Conservation (phyloP, 1,140 invertebrate species). For the Apis mellifera region DNA sequence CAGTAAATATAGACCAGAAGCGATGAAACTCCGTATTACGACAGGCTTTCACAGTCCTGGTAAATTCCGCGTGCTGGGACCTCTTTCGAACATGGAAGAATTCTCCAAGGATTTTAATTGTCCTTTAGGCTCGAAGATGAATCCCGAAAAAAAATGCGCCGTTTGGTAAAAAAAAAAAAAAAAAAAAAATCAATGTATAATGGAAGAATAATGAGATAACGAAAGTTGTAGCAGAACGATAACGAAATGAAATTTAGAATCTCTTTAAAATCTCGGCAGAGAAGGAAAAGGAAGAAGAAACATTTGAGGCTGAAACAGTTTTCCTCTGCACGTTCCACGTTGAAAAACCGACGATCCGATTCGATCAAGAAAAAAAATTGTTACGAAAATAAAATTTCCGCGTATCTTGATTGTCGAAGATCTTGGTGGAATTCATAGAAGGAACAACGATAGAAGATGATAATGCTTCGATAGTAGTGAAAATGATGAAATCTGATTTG, state of each 20-base stretch:
- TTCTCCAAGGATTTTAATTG: constrained; percentile 95
- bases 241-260: background rate
- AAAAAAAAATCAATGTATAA: background rate
- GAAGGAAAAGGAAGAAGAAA: background rate
- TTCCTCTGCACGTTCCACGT: background rate
- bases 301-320: background rate
- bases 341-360: background rate
- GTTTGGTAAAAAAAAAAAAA: too few species aligned
- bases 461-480: background rate
- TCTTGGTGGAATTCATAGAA: background rate
- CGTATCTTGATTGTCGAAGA: background rate
- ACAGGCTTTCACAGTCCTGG: constrained; percentile 90
- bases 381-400: constrained; percentile 10
- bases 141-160: constrained; percentile 92
- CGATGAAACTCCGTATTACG: constrained; percentile 87
- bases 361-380: constrained; percentile 3
- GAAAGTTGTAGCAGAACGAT: background rate
- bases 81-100: constrained; percentile 93
- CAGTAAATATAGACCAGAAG: constrained; percentile 86
- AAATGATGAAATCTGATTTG: constrained; percentile 18
- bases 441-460: constrained; percentile 17
- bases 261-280: background rate
- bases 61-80: constrained; percentile 92
- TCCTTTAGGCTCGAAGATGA: constrained; percentile 90
- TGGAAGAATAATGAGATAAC: background rate